Evolutionary conservation across 2,113 vertebrate genomes (phyloP), one percentile per base, ranked within the genome.

Genomic region (Hemibates koningsi): DNA sequence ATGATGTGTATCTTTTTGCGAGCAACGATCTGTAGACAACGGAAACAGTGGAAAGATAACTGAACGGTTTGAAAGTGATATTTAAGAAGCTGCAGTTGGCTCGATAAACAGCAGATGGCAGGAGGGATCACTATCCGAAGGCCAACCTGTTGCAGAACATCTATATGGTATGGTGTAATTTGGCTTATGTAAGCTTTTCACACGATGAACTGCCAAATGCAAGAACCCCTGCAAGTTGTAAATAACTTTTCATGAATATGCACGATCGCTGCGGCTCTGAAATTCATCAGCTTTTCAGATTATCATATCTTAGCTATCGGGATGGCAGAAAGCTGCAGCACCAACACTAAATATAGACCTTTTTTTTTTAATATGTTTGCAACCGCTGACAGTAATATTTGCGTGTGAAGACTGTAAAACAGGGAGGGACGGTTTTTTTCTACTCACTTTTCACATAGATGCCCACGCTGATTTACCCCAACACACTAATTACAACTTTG

Each of bases 101-200:
- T 85, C n/a, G 43, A 6, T 45, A 14, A 63, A 86, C 92, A 92
- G 89, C 91, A 93, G 94, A 83, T 85, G 94, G 94, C 94, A 90
- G 86, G 52, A 89, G 21, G 73, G 80, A 88, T 59, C 89, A 53
- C 89, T 79, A 24, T 87, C 45, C 36, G 68, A 27, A 82, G n/a
- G 24, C 21, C 79, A 80, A 93, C 93, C 92, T 90, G 87, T 94
- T 92, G 87, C 90, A 89, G 52, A 16, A 38, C 45, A 41, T 85
- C 68, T 41, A 78, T 88, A 81, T 79, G 81, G 50, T 66, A 81
- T 81, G 87, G 43, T 45, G 52, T 57, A 71, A 71, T 86, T 45
- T 86, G 66, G 68, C 52, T 87, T 87, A 81, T 87, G 79, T 61
- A 86, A 82, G 71, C n/a, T 11, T 85, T 83, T 89, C 43, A 63